Evolutionary conservation across 2,113 vertebrate species (phyloP).

Genomic region (Mellivora capensis): DNA sequence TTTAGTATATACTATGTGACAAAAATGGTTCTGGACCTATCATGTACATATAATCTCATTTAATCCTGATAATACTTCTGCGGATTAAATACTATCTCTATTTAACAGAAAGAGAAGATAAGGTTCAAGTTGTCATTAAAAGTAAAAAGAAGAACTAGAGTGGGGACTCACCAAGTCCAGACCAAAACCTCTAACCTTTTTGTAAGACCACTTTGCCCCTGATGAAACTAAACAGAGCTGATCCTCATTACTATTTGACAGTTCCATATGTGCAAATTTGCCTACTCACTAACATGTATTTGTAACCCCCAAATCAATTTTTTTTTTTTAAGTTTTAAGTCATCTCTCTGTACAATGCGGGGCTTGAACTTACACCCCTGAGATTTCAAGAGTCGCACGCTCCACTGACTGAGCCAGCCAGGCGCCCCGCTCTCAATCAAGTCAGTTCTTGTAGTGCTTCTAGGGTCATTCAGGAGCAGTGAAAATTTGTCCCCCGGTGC

Average conservation of each 20-base stretch:
- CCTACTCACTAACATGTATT: not conserved
- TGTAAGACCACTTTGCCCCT: not conserved
- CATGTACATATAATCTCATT: not conserved
- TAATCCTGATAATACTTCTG: not conserved
- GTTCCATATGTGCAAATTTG: not conserved
- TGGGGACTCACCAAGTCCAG: not conserved
- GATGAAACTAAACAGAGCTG: not conserved
- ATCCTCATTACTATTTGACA: not conserved
- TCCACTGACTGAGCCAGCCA: not conserved
- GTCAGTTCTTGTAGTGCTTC: not conserved
- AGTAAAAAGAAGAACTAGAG: not conserved
- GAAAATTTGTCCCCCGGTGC: no score
- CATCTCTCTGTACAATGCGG: not conserved
- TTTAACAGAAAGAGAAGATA: not conserved
- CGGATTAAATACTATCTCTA: not conserved
- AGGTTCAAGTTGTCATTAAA: not conserved
- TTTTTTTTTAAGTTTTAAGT: not conserved
- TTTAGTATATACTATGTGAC: not conserved
- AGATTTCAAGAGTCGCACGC: not conserved
- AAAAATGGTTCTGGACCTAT: not conserved
- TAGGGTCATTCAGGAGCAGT: not conserved
- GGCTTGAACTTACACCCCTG: not conserved
- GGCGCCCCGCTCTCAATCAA: not conserved
- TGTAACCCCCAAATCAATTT: not conserved
- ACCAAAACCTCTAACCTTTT: not conserved